phyloP scores from a whole-genome alignment of 2,888 invertebrate species.

The Ormyrus labotus region DNA sequence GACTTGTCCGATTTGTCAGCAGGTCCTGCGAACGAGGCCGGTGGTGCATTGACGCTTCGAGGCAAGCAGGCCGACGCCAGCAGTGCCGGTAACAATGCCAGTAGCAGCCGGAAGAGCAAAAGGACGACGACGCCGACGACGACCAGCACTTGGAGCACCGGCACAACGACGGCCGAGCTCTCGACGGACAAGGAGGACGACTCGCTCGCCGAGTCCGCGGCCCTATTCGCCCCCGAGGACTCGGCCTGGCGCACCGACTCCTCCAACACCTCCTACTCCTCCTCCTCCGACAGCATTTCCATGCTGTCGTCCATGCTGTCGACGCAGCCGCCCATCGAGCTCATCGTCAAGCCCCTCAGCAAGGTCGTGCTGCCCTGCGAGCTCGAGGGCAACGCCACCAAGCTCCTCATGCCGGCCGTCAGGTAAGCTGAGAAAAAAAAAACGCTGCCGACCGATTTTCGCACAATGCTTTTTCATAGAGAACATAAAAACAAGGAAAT shows the following conservation, averaged over 20 bases:
- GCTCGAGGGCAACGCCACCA: slow-evolving; percentile 71
- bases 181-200: neutral
- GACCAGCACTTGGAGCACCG: neutral
- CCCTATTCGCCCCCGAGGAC: slow-evolving; percentile 71
- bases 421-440: slow-evolving; percentile 62
- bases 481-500: too few relatives aligned
- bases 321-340: slow-evolving; percentile 67
- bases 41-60: slow-evolving; percentile 70
- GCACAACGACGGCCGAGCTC: neutral
- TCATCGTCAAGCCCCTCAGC: slow-evolving; percentile 71
- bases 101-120: slow-evolving; percentile 33
- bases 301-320: slow-evolving; percentile 59
- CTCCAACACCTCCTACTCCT: slow-evolving; percentile 60
- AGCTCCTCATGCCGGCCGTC: slow-evolving; percentile 67
- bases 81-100: slow-evolving; percentile 47
- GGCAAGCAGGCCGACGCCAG: slow-evolving; percentile 70
- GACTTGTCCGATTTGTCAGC: slow-evolving; percentile 51
- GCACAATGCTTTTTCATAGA: too few relatives aligned
- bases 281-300: slow-evolving; percentile 59
- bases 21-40: slow-evolving; percentile 73
- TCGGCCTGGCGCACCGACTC: slow-evolving; percentile 69
- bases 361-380: slow-evolving; percentile 73
- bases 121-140: slow-evolving; percentile 35
- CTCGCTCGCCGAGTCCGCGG: slow-evolving; percentile 65
- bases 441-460: too few relatives aligned